These are phyloP conservation scores for Cyprinodon brontotheroides DNA, from an alignment of 2,113 vertebrate genomes.

Conservation along the genomic window DNA sequence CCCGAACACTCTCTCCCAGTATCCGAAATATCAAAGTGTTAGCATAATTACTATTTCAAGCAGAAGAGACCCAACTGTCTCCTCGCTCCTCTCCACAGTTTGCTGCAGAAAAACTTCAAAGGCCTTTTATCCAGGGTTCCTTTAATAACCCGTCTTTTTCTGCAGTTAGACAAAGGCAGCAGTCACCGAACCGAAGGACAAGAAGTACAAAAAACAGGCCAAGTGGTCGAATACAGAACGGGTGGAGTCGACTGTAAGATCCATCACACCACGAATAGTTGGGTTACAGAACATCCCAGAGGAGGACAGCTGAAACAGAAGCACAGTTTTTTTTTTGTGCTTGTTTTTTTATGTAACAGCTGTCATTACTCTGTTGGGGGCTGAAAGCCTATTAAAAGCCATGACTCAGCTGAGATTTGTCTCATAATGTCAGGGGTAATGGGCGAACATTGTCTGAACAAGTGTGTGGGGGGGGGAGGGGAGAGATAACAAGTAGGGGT, in stretches of 20 bases:
- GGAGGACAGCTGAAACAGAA: constrained; percentile 12
- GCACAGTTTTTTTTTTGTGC: constrained; percentile 20
- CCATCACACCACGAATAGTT: constrained; percentile 33
- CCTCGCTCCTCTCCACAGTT: constrained; percentile 51
- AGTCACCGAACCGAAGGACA: constrained; percentile 42
- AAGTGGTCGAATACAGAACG: constrained; percentile 37
- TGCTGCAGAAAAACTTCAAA: constrained; percentile 70
- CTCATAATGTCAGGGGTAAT: constrained; percentile 24
- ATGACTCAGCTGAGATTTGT: constrained; percentile 46
- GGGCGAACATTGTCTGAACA: constrained; percentile 36
- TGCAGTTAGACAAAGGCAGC: constrained; percentile 64
- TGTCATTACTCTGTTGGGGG: constrained; percentile 30
- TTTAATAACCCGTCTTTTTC: constrained; percentile 70
- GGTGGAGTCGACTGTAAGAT: constrained; percentile 50
- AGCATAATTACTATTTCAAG: constrained; percentile 80
- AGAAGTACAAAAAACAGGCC: constrained; percentile 58
- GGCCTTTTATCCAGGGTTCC: constrained; percentile 49
- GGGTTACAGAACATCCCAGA: constrained; percentile 28
- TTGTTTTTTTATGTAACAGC: constrained; percentile 38
- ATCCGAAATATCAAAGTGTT: constrained; percentile 74
- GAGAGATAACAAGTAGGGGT: constrained; percentile 48
- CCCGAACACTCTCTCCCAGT: constrained; percentile 51
- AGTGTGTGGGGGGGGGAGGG: constrained; percentile 21
- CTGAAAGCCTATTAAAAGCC: constrained; percentile 37
- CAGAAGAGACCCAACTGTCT: constrained; percentile 70